phyloP scores from a whole-genome alignment of 2,888 invertebrate species.

The Augochlorella aurata region DNA sequence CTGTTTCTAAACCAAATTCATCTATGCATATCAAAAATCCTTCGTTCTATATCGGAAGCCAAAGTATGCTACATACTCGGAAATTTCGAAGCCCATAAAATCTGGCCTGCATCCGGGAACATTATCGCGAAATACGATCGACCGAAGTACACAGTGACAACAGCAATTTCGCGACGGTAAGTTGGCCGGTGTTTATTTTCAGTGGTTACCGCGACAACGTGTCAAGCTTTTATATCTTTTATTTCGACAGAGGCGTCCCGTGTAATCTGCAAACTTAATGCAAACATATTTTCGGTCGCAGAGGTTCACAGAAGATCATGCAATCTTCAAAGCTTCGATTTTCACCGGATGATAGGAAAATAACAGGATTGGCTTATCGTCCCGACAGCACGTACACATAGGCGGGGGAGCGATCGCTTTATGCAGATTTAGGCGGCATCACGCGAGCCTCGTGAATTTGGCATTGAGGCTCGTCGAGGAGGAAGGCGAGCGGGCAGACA shows the following conservation, averaged over 20 bases:
- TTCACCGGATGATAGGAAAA: slow-evolving; percentile 62
- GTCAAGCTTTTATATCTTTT: slow-evolving; percentile 4
- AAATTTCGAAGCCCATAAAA: background rate
- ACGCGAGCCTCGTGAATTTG: slow-evolving; percentile 74
- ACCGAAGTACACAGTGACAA: background rate
- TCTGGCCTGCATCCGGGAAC: background rate
- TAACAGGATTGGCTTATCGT: slow-evolving; percentile 63
- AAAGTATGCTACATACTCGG: background rate
- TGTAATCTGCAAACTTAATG: slow-evolving; percentile 21
- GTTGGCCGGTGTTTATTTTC: background rate
- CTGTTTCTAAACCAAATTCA: background rate
- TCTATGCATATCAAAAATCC: background rate
- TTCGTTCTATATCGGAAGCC: background rate
- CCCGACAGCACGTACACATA: slow-evolving; percentile 51
- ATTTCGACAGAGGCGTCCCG: background rate
- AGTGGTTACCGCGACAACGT: slow-evolving; percentile 4
- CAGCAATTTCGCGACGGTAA: background rate
- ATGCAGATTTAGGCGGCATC: slow-evolving; percentile 71
- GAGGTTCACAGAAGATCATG: slow-evolving; percentile 47
- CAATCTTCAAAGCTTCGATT: slow-evolving; percentile 56
- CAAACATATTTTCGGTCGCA: background rate
- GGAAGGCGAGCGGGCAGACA: slow-evolving; percentile 43
- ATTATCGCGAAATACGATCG: background rate
- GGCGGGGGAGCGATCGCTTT: slow-evolving; percentile 64
- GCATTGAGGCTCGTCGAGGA: slow-evolving; percentile 68